Conservation (phyloP, 2,113 vertebrate genomes). For the Lepidothrix coronata region DNA sequence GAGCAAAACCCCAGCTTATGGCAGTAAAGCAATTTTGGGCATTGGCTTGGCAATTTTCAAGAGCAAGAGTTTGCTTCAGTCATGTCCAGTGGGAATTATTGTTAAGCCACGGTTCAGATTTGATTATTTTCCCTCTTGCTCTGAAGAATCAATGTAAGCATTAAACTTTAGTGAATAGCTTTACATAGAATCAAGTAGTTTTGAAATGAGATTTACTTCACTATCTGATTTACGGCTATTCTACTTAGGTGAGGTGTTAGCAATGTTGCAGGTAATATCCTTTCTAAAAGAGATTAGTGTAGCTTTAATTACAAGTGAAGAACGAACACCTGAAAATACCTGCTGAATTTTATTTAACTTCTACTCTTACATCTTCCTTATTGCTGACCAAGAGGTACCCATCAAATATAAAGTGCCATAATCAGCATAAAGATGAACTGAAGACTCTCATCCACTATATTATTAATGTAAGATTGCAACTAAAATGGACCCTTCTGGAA, state of each 20-base stretch:
- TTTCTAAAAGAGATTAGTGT: constrained; percentile 5
- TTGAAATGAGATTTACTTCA: background rate
- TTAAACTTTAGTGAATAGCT: constrained; percentile 17
- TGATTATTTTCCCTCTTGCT: constrained; percentile 6
- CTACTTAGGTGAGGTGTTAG: background rate
- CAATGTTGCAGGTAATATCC: background rate
- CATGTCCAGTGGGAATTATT: background rate
- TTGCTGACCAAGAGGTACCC: background rate
- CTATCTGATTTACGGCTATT: background rate
- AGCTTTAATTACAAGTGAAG: constrained; percentile 35
- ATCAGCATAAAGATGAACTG: constrained; percentile 39
- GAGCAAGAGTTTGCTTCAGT: background rate
- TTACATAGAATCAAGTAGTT: background rate
- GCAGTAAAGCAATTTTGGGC: background rate
- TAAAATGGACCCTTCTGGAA: background rate
- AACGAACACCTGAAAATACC: constrained; percentile 1
- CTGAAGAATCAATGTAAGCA: background rate
- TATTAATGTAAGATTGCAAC: constrained; percentile 9
- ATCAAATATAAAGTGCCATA: background rate
- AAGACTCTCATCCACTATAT: background rate
- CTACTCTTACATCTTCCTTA: background rate
- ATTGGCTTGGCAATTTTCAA: background rate
- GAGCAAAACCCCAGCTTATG: background rate
- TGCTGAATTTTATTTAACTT: constrained; percentile 7
- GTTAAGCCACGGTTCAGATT: background rate